A percentile compares a stretch with the other conserved stretches of the same genome.
Evolutionary conservation across 2,888 invertebrate species (phyloP).

Genomic region (Hydrotaea cyrtoneurina): DNA sequence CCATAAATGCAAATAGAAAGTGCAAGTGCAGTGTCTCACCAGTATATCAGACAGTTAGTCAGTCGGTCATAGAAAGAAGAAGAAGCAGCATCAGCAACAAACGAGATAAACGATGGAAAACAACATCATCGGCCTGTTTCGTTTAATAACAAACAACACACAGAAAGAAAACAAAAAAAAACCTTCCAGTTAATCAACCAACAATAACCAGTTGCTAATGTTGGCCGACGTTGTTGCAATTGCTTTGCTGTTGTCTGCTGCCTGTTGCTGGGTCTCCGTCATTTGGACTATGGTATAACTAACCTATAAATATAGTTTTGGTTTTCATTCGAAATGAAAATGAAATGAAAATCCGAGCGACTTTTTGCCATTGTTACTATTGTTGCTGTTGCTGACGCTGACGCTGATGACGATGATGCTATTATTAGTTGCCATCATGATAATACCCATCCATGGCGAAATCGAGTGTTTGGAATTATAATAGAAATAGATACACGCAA

Average conservation of each 20-base stretch:
- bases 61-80: slow-evolving; percentile 63
- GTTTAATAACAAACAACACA: slow-evolving; percentile 9
- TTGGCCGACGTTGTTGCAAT: slow-evolving; percentile 2
- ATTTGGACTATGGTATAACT: slow-evolving; percentile 59
- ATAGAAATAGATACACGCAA: slow-evolving; percentile 38
- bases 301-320: slow-evolving; percentile 68
- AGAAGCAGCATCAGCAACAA: slow-evolving; percentile 39
- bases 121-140: slow-evolving; percentile 29
- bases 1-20: slow-evolving; percentile 79
- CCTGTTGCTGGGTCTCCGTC: neutral
- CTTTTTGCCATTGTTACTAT: slow-evolving; percentile 7
- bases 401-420: slow-evolving; percentile 23
- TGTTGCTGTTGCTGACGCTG: neutral
- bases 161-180: neutral
- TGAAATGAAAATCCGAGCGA: slow-evolving; percentile 42
- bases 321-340: slow-evolving; percentile 39
- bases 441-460: neutral
- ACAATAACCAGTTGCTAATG: slow-evolving; percentile 61
- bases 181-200: slow-evolving; percentile 34
- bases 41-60: slow-evolving; percentile 48
- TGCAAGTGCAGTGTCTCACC: slow-evolving; percentile 77
- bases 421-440: slow-evolving; percentile 37
- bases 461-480: neutral
- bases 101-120: slow-evolving; percentile 45
- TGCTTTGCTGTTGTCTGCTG: slow-evolving; percentile 2